Percentiles rank a stretch among this genome's conserved stretches.
phyloP scores from a whole-genome alignment of 2,888 invertebrate species.

The Scelioninae gen. 1 region DNA sequence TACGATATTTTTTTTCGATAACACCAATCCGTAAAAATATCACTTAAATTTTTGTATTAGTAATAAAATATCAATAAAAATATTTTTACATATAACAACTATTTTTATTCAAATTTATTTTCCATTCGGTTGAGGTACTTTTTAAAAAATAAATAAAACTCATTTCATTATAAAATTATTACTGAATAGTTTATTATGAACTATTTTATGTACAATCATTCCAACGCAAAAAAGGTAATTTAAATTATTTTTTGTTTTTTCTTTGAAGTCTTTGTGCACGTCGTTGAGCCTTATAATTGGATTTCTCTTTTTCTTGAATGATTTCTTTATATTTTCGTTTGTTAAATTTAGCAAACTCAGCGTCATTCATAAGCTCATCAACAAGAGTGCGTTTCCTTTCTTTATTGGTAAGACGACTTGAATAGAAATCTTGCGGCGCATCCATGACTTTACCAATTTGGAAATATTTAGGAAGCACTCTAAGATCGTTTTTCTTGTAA shows the following conservation, averaged over 20 bases:
- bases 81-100: too few species aligned
- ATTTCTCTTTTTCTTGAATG: slow-evolving; percentile 89
- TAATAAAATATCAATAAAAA: too few species aligned
- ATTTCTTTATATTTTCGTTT: slow-evolving; percentile 92
- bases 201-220: background rate
- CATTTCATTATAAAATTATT: too few species aligned
- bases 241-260: slow-evolving; percentile 85
- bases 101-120: too few species aligned
- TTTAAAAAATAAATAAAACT: too few species aligned
- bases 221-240: background rate
- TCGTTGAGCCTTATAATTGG: slow-evolving; percentile 88
- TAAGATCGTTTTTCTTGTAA: slow-evolving; percentile 96
- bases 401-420: slow-evolving; percentile 92
- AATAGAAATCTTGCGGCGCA: slow-evolving; percentile 94
- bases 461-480: slow-evolving; percentile 96
- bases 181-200: background rate
- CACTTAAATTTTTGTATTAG: too few species aligned
- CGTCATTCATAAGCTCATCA: slow-evolving; percentile 96
- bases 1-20: too few species aligned
- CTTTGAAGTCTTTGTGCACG: slow-evolving; percentile 88
- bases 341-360: slow-evolving; percentile 92
- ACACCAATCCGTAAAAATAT: too few species aligned
- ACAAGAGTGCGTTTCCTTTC: slow-evolving; percentile 95
- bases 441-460: slow-evolving; percentile 93
- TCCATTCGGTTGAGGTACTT: too few species aligned